A percentile compares a stretch with the other conserved stretches of the same genome.
Evolutionary conservation across 2,888 invertebrate species (phyloP).

Genomic region (Brachyptera risi): DNA sequence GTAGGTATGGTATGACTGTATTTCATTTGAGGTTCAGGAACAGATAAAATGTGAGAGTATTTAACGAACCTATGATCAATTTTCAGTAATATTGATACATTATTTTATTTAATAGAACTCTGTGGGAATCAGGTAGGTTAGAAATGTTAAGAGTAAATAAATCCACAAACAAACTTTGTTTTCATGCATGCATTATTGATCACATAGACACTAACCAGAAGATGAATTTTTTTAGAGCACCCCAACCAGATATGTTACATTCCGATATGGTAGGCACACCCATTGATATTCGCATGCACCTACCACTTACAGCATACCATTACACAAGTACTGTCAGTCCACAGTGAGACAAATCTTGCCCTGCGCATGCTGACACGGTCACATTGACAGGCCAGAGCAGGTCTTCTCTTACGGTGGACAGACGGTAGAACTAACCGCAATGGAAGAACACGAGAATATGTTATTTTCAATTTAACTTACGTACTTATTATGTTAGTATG

Average conservation of each 20-base stretch:
- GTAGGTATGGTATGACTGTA: too few species aligned
- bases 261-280: constrained; percentile 33
- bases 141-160: constrained; percentile 10
- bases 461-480: constrained; percentile 33
- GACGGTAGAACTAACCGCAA: constrained; percentile 27
- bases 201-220: constrained; percentile 23
- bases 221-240: constrained; percentile 32
- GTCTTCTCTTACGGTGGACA: background rate
- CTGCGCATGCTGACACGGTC: constrained; percentile 2
- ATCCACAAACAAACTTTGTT: constrained; percentile 15
- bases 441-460: constrained; percentile 35
- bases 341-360: constrained; percentile 5
- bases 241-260: constrained; percentile 35
- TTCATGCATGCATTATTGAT: constrained; percentile 23
- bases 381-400: constrained; percentile 4
- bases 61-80: too few species aligned
- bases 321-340: constrained; percentile 14
- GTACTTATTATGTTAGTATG: constrained; percentile 35
- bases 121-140: background rate
- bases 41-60: too few species aligned
- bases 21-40: too few species aligned
- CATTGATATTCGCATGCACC: constrained; percentile 32
- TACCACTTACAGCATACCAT: constrained; percentile 27
- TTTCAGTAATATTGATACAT: too few species aligned
- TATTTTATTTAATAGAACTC: background rate